Evolutionary conservation across 2,797 vertebrate genomes (phyloP).

Genomic region (Acomys russatus): DNA sequence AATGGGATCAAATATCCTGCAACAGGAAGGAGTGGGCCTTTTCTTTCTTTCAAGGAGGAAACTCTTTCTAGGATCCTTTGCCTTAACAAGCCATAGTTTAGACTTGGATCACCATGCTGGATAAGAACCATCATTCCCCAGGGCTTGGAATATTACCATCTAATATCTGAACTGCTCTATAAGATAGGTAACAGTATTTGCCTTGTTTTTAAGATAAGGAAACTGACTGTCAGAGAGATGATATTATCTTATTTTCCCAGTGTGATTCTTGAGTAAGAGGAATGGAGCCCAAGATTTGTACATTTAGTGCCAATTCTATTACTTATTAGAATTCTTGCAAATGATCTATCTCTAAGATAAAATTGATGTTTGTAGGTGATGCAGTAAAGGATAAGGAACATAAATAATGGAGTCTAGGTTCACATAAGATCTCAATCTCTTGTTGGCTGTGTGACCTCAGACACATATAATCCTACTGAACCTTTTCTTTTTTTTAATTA

Average conservation of each 20-base stretch:
- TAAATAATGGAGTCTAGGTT: background rate
- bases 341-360: background rate
- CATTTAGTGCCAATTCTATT: background rate
- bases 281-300: constrained; percentile 7
- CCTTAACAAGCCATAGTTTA: background rate
- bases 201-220: constrained; percentile 14
- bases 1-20: too few relatives aligned
- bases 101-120: background rate
- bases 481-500: background rate
- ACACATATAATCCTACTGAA: background rate
- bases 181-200: background rate
- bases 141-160: background rate
- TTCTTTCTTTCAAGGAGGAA: background rate
- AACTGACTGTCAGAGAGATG: constrained; percentile 28
- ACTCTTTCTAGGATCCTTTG: background rate
- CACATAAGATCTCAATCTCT: constrained; percentile 19
- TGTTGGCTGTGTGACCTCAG: background rate
- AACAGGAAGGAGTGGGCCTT: background rate
- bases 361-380: constrained; percentile 21
- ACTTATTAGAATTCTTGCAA: background rate
- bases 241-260: background rate
- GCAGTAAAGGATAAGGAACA: constrained; percentile 19
- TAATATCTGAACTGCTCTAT: background rate
- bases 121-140: constrained; percentile 18
- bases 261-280: constrained; percentile 23